phyloP scores from a whole-genome alignment of 2,113 vertebrate genomes.

The Nothobranchius furzeri region DNA sequence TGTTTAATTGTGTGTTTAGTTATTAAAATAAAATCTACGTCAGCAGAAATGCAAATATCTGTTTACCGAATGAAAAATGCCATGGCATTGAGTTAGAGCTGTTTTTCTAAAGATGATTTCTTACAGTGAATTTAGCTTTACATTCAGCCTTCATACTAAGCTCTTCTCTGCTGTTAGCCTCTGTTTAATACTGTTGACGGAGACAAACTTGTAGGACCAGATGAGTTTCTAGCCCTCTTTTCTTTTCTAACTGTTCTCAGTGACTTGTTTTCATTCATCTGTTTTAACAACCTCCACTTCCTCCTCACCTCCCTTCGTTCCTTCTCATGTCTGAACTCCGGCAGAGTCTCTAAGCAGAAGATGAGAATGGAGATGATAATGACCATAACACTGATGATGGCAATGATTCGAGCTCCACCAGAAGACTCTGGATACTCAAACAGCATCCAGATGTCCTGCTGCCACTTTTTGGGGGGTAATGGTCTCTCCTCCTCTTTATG shows the following conservation, averaged over 20 bases:
- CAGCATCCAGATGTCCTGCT: slow-evolving; percentile 87
- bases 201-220: background rate
- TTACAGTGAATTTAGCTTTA: background rate
- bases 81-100: no score
- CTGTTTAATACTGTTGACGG: background rate
- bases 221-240: slow-evolving; percentile 21
- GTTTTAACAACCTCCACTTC: background rate
- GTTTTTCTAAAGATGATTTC: no score
- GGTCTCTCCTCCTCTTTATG: slow-evolving; percentile 78
- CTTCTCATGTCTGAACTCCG: slow-evolving; percentile 87
- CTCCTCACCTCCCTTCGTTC: slow-evolving; percentile 83
- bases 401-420: slow-evolving; percentile 86
- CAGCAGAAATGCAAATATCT: no score
- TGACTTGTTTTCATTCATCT: background rate
- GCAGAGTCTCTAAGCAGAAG: slow-evolving; percentile 93
- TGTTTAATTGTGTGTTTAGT: no score
- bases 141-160: background rate
- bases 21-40: no score
- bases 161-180: background rate
- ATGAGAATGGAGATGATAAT: slow-evolving; percentile 94
- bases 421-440: slow-evolving; percentile 94
- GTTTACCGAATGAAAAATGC: no score
- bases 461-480: slow-evolving; percentile 79
- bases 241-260: slow-evolving; percentile 10
- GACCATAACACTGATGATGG: slow-evolving; percentile 91